Evolutionary conservation across 2,888 invertebrate genomes (phyloP), one percentile per base, ranked within the genome.

Genomic region (Heliconius cydno): DNA sequence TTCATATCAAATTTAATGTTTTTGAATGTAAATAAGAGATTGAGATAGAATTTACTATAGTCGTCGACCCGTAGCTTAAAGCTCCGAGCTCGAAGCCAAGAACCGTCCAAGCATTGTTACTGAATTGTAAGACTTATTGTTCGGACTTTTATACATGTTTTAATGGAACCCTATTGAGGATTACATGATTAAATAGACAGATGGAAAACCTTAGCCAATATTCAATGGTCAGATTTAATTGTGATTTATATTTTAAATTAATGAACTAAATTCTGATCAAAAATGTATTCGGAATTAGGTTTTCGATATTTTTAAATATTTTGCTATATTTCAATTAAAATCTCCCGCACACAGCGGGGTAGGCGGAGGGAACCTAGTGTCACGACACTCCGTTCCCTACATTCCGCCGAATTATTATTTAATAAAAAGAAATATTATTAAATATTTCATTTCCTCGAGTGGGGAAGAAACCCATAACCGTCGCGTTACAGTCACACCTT

Each of bases 111-210:
- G n/a, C 25, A 41, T 68, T 68, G 68, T 68, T 68, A 68, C 68
- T n/a, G 38, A 34, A n/a, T 68, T 68, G 67, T 68, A 68, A 41
- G 41, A 41, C 41, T 70, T 70, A 70, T 46, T 70, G 70, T 70
- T 15, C 13, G 25, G 38, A 13, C 38, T 41, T 70, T 70, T 70
- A 46, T 70, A 70, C 15, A 46, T 41, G 41, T 46, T 70, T 70
- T 70, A 41, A 70, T 70, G 41, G 41, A 46, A 25, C 41, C 41
- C 41, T 46, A 41, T 70, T 38, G 41, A 70, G 15, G 70, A 46
- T 70, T 41, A 70, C 70, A 46, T 70, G 41, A 70, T 70, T 70
- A 41, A 70, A 70, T 70, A 46, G 41, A 70, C 25, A 68, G 38
- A 70, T 46, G 70, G 7, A 25, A 13, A 25, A n/a, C 9, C 70